phyloP scores from a whole-genome alignment of 2,113 vertebrate genomes.

The Syngnathus typhle region DNA sequence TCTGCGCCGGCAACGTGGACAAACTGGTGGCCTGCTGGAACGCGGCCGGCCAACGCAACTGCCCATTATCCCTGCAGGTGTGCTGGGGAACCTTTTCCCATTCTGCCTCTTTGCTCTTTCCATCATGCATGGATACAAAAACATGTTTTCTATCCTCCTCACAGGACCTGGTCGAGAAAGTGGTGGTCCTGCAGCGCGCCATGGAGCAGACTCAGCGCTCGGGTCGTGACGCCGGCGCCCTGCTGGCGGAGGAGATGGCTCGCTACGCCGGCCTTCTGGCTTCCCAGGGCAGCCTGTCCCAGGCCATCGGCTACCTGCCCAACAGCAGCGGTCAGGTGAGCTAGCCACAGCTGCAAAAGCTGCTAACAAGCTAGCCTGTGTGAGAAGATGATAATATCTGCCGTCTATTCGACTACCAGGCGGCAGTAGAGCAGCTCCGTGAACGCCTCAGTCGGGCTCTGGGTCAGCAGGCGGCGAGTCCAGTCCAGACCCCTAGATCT shows the following conservation, averaged over 20 bases:
- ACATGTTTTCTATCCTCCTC: not conserved
- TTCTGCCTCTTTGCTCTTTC: not conserved
- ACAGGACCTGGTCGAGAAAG: constrained; percentile 93
- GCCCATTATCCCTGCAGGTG: constrained; percentile 88
- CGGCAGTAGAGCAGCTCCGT: constrained; percentile 77
- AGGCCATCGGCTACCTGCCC: constrained; percentile 88
- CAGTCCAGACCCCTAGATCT: constrained; percentile 43
- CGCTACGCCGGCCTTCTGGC: constrained; percentile 88
- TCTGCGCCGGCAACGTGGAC: constrained; percentile 92
- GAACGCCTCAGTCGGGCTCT: constrained; percentile 84
- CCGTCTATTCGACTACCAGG: constrained; percentile 48
- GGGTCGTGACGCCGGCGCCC: constrained; percentile 69
- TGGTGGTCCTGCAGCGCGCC: constrained; percentile 83
- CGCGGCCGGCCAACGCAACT: constrained; percentile 74
- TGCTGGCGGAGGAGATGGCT: constrained; percentile 88
- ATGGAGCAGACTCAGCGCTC: constrained; percentile 77
- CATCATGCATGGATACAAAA: not conserved
- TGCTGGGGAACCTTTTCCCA: constrained; percentile 12
- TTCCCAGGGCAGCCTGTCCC: constrained; percentile 87
- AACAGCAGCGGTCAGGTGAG: constrained; percentile 79
- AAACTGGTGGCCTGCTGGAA: constrained; percentile 90
- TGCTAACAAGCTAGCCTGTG: not conserved
- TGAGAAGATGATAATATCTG: not conserved
- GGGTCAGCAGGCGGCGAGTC: constrained; percentile 62
- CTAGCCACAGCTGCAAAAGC: not conserved